phyloP scores from a whole-genome alignment of 1,140 invertebrate species.

The Euura lappo region DNA sequence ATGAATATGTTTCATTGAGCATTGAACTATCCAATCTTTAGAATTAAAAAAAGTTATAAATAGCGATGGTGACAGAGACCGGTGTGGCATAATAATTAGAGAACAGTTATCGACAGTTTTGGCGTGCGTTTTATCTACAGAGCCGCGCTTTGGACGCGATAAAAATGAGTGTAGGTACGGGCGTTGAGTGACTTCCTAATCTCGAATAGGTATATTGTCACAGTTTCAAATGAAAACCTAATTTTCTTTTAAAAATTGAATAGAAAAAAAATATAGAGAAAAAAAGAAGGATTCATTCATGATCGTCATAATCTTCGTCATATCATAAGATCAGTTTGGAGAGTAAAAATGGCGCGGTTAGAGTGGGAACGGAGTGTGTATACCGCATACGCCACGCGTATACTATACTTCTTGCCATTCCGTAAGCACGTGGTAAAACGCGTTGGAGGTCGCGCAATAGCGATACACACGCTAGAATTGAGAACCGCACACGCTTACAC shows the following conservation, averaged over 20 bases:
- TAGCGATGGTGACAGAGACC: background rate
- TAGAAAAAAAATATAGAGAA: no score
- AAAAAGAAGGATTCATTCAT: no score
- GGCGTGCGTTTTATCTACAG: background rate
- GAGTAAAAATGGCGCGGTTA: no score
- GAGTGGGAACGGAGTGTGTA: no score
- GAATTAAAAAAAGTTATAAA: background rate
- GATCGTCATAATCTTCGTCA: no score
- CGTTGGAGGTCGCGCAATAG: constrained; percentile 8
- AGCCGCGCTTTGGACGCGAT: background rate
- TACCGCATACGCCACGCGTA: background rate
- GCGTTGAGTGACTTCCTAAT: no score
- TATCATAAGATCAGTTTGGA: no score
- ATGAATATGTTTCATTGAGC: background rate
- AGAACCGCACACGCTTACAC: constrained; percentile 21
- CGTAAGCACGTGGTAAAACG: constrained; percentile 5
- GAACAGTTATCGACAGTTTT: background rate
- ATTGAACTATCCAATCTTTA: background rate
- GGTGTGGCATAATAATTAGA: background rate
- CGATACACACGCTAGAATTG: constrained; percentile 15
- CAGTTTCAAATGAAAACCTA: no score
- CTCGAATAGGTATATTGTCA: no score
- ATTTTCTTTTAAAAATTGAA: no score
- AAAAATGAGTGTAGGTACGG: background rate
- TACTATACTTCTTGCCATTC: background rate